These are phyloP conservation scores for Cataglyphis altisquamis DNA, from an alignment of 2,888 invertebrate species.

Conservation along the genomic window DNA sequence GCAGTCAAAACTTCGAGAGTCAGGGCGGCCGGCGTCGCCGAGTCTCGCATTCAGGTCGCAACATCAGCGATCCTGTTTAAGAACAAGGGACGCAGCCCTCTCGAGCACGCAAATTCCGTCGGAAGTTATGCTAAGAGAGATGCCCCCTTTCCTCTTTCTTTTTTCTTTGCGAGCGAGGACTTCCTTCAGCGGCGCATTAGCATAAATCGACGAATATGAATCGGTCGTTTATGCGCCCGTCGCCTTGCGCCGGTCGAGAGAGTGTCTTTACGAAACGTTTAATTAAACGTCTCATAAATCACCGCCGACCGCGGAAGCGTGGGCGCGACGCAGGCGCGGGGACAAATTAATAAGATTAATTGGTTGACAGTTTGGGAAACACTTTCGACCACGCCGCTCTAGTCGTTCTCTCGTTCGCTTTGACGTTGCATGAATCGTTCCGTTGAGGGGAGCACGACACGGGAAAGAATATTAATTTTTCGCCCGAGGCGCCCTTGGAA, in stretches of 20 bases:
- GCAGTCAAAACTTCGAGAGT: constrained; percentile 42
- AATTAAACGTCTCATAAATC: constrained; percentile 85
- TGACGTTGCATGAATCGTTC: constrained; percentile 55
- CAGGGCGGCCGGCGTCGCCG: constrained; percentile 31
- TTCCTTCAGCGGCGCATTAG: constrained; percentile 65
- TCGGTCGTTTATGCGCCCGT: constrained; percentile 55
- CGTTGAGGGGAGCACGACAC: constrained; percentile 55
- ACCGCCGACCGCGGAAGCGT: constrained; percentile 69
- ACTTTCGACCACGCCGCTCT: constrained; percentile 72
- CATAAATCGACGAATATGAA: constrained; percentile 75
- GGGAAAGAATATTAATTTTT: constrained; percentile 78
- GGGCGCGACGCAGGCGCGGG: constrained; percentile 61
- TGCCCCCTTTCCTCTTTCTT: neutral
- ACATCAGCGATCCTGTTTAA: constrained; percentile 55
- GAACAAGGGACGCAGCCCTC: constrained; percentile 39
- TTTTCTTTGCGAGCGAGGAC: constrained; percentile 19
- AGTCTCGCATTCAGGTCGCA: constrained; percentile 39
- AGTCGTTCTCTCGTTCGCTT: constrained; percentile 60
- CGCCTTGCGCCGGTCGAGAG: constrained; percentile 49
- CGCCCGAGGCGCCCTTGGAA: constrained; percentile 67
- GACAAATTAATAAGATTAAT: constrained; percentile 85
- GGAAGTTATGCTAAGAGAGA: constrained; percentile 39
- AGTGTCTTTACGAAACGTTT: constrained; percentile 83
- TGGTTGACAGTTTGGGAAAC: constrained; percentile 84
- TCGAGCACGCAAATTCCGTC: constrained; percentile 41